phyloP scores from a whole-genome alignment of 2,888 invertebrate genomes.

The Dasysyrphus albostriatus region DNA sequence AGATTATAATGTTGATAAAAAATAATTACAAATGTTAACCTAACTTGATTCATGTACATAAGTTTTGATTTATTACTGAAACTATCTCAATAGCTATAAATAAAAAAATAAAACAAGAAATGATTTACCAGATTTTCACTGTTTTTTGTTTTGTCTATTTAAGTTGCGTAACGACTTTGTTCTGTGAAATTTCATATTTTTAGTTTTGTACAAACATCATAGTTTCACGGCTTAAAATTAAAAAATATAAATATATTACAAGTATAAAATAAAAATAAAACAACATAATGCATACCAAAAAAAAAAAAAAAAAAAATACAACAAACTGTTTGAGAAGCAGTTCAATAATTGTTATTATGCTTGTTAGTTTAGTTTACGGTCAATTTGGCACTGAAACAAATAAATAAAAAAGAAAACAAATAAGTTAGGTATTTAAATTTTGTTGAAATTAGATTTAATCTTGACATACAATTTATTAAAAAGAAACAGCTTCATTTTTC shows the following conservation, averaged over 20 bases:
- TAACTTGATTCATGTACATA: slow-evolving; percentile 71
- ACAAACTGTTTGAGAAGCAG: slow-evolving; percentile 53
- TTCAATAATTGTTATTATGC: slow-evolving; percentile 47
- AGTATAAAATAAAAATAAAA: slow-evolving; percentile 47
- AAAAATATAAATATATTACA: slow-evolving; percentile 70
- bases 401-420: slow-evolving; percentile 17
- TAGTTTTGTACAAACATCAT: slow-evolving; percentile 51
- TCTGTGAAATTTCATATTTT: slow-evolving; percentile 56
- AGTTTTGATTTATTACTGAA: slow-evolving; percentile 62
- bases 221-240: slow-evolving; percentile 67
- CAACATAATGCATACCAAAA: slow-evolving; percentile 32
- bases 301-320: slow-evolving; percentile 6
- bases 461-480: neutral
- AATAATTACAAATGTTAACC: slow-evolving; percentile 74
- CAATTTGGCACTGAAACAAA: slow-evolving; percentile 70
- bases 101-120: slow-evolving; percentile 53
- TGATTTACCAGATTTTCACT: slow-evolving; percentile 2
- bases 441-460: neutral
- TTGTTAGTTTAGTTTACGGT: slow-evolving; percentile 57
- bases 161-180: slow-evolving; percentile 36
- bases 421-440: slow-evolving; percentile 34
- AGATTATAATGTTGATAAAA: slow-evolving; percentile 70
- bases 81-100: slow-evolving; percentile 62
- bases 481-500: slow-evolving; percentile 3
- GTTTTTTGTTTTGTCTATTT: slow-evolving; percentile 29